Evolutionary conservation across 2,888 invertebrate genomes (phyloP).

Genomic region (Lycocerus yunnanus): DNA sequence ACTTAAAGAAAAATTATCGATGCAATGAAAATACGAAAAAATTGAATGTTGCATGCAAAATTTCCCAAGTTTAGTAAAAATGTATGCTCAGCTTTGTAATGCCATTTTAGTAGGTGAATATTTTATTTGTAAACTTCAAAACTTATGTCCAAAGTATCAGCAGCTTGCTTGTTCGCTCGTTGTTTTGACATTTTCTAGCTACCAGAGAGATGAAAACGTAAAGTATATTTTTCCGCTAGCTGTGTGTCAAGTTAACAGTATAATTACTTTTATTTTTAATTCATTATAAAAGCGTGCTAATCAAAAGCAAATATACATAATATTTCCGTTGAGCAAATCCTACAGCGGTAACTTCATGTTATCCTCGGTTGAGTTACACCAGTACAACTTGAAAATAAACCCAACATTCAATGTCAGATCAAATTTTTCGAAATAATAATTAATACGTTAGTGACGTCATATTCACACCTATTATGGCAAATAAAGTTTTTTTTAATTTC

Average conservation of each 20-base stretch:
- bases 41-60: background rate
- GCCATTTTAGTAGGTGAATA: background rate
- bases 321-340: background rate
- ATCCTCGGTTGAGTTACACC: too few species aligned
- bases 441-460: too few species aligned
- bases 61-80: background rate
- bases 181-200: background rate
- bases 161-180: background rate
- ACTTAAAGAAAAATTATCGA: background rate
- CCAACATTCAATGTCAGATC: too few species aligned
- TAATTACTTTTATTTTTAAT: background rate
- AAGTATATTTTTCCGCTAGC: background rate
- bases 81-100: background rate
- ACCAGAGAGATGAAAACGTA: background rate
- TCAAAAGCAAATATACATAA: background rate
- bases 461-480: too few species aligned
- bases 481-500: too few species aligned
- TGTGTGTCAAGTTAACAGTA: background rate
- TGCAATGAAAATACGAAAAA: background rate
- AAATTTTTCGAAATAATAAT: too few species aligned
- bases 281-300: background rate
- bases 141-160: background rate
- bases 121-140: background rate
- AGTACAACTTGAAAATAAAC: too few species aligned
- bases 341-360: background rate